phyloP scores from a whole-genome alignment of 2,113 vertebrate genomes.

The Notarius lentiginosus region DNA sequence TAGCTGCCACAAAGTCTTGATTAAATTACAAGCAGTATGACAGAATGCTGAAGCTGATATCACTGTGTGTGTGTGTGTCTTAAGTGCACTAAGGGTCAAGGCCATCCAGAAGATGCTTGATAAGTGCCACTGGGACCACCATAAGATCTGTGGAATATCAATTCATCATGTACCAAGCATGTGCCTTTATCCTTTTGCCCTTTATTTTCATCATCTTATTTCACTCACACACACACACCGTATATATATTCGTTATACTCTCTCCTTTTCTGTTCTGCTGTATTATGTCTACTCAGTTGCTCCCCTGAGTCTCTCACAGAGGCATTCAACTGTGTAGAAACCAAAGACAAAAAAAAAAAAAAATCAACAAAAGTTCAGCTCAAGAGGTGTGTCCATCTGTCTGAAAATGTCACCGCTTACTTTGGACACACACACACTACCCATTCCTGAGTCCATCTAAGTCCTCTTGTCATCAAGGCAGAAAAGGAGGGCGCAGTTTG shows the following conservation, averaged over 20 bases:
- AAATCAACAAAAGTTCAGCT: conserved; percentile 68
- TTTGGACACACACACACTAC: conserved; percentile 46
- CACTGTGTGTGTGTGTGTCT: conserved; percentile 53
- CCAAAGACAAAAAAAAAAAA: conserved; percentile 73
- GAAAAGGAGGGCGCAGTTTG: background rate
- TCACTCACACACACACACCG: no score
- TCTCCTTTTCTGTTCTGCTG: conserved; percentile 15
- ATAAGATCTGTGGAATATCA: conserved; percentile 69
- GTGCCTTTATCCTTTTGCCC: background rate
- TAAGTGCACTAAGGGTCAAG: conserved; percentile 69
- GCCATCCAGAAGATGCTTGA: conserved; percentile 75
- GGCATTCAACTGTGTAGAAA: conserved; percentile 65
- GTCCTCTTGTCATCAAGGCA: background rate
- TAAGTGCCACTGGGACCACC: conserved; percentile 73
- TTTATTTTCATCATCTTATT: background rate
- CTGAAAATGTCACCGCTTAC: conserved; percentile 57
- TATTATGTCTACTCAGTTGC: conserved; percentile 64
- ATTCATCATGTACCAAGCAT: conserved; percentile 36
- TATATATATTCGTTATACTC: background rate
- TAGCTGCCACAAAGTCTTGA: conserved; percentile 56
- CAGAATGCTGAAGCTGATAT: conserved; percentile 50
- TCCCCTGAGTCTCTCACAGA: conserved; percentile 43
- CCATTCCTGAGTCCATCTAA: background rate
- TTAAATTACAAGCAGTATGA: conserved; percentile 45
- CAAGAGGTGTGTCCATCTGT: conserved; percentile 62